Percentiles rank a stretch among this genome's conserved stretches.
Conservation (phyloP, 2,797 vertebrate species). For the Sebastes goodei region DNA sequence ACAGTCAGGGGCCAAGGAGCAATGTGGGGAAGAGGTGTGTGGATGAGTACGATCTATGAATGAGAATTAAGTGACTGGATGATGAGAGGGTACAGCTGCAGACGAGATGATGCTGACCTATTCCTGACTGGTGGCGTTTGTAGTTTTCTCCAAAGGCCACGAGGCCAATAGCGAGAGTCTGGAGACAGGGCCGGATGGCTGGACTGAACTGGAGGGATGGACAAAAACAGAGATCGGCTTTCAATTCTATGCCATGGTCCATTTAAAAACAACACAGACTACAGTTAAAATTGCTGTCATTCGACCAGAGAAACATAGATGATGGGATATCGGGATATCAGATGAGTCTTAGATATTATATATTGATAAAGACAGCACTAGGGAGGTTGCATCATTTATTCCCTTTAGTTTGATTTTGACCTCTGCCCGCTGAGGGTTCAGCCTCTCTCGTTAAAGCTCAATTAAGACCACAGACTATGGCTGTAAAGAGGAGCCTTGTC, state of each 20-base stretch:
- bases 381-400: constrained; percentile 31
- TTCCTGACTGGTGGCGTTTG: constrained; percentile 87
- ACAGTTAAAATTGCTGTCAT: constrained; percentile 8
- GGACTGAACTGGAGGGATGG: constrained; percentile 85
- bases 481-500: constrained; percentile 1
- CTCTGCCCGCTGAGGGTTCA: constrained; percentile 6
- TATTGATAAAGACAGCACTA: constrained; percentile 26
- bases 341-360: constrained; percentile 10
- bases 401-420: constrained; percentile 21
- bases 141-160: constrained; percentile 95
- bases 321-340: constrained; percentile 9
- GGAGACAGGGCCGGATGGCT: constrained; percentile 90
- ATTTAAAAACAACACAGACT: background rate
- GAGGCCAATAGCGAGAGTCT: constrained; percentile 91
- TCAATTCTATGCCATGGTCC: background rate
- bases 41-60: constrained; percentile 56
- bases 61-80: constrained; percentile 53
- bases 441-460: constrained; percentile 26
- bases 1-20: constrained; percentile 55
- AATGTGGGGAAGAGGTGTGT: constrained; percentile 32
- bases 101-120: constrained; percentile 83
- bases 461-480: constrained; percentile 20
- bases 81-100: constrained; percentile 36
- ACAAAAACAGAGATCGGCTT: background rate
- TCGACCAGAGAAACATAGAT: constrained; percentile 2